Evolutionary conservation across 2,797 vertebrate species (phyloP), one percentile per base, ranked within the genome.

Genomic region (Iguana delicatissima): DNA sequence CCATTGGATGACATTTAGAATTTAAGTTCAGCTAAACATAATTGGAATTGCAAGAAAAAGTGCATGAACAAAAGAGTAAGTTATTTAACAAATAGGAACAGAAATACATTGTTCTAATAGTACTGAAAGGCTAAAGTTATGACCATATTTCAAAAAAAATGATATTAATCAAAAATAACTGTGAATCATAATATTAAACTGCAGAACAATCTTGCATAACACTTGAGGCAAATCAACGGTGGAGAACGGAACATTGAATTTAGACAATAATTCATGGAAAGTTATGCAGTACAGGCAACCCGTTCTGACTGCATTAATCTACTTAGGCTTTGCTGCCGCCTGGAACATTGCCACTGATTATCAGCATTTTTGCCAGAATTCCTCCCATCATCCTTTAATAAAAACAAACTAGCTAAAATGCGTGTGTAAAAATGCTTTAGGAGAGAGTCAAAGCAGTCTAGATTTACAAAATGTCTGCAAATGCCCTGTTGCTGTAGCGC

Each of bases 281-380:
- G 42, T 79, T 86, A 62, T 13, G 42, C 85, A 86, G 62, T 82
- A 74, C 52, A 62, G 79, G 35, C 89, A 90, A 50, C 79, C 55
- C 35, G 42, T 76, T 83, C 57, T 82, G 55, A 73, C 80, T 87
- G 32, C 46, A 83, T 24, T 87, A 87, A 87, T 87, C 69, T 87
- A 87, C 57, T 90, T 87, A 87, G 79, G 50, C 32, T 82, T 86
- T 87, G 79, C 89, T 90, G 85, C 79, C 67, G 57, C 24, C 57
- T 87, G 89, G 89, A 57, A 76, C n/a, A n/a, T 83, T 76, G 85
- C 57, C 85, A 64, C 16, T 52, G 55, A 87, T 76, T 64, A 87
- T 90, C 85, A 87, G 85, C 89, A 82, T 73, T 87, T 90, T 86
- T 67, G 69, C 55, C 42, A 82, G 38, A 67, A 86, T 76, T 22